phyloP scores from a whole-genome alignment of 2,888 invertebrate genomes.

The Drosophila fungiperda region DNA sequence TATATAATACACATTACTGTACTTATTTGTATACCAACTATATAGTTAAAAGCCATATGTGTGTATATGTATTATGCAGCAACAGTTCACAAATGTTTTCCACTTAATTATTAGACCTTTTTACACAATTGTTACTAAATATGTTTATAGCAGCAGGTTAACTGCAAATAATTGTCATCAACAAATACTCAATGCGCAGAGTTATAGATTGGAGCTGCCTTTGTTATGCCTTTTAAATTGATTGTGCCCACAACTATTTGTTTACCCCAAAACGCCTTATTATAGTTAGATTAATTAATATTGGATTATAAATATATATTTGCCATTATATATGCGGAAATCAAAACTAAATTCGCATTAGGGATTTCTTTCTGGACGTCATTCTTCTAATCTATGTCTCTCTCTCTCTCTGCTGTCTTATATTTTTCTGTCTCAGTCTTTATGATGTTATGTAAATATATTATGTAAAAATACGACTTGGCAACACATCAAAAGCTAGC shows the following conservation, averaged over 20 bases:
- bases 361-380: background rate
- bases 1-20: background rate
- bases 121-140: conserved; percentile 22
- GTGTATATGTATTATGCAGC: background rate
- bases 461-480: background rate
- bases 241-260: conserved; percentile 5
- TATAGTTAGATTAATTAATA: conserved; percentile 16
- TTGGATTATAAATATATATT: background rate
- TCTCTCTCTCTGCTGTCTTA: background rate
- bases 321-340: background rate
- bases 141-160: conserved; percentile 33
- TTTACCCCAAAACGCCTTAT: conserved; percentile 23
- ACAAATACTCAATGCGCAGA: conserved; percentile 32
- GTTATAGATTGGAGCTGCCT: conserved; percentile 28
- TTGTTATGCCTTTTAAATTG: conserved; percentile 28
- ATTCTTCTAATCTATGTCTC: background rate
- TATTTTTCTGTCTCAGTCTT: conserved; percentile 2
- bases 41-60: conserved; percentile 10
- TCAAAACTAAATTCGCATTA: background rate
- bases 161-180: conserved; percentile 42
- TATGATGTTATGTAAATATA: conserved; percentile 3
- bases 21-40: conserved; percentile 4
- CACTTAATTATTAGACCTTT: background rate
- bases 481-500: no score
- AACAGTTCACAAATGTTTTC: conserved; percentile 2